A percentile compares a stretch with the other conserved stretches of the same genome.
phyloP scores from a whole-genome alignment of 2,888 invertebrate species.

The Agonopterix arenella region DNA sequence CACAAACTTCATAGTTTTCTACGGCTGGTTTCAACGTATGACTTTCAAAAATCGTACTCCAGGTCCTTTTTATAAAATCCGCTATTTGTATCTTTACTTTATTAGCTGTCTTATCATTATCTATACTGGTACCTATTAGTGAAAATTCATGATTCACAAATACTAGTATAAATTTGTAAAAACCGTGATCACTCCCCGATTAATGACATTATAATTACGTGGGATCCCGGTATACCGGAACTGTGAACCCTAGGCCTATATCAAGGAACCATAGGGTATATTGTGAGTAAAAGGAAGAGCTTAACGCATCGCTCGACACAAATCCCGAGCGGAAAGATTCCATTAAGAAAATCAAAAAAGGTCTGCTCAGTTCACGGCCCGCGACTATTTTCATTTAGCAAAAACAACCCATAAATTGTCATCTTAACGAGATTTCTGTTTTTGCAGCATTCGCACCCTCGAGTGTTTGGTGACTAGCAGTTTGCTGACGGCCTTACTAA shows the following conservation, averaged over 20 bases:
- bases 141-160: no score
- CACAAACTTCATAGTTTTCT: no score
- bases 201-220: no score
- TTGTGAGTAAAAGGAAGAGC: conserved; percentile 51
- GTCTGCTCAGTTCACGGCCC: conserved; percentile 65
- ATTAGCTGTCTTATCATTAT: no score
- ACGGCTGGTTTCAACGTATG: no score
- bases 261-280: conserved; percentile 38
- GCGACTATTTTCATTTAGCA: conserved; percentile 77
- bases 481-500: conserved; percentile 37
- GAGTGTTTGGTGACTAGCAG: conserved; percentile 49
- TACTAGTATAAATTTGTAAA: neutral
- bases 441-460: conserved; percentile 70
- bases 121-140: no score
- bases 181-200: neutral
- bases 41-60: no score
- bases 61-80: no score
- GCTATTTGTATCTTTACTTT: no score
- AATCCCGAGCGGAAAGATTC: conserved; percentile 74
- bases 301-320: conserved; percentile 64
- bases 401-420: conserved; percentile 78
- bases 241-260: conserved; percentile 28
- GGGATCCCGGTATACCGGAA: neutral
- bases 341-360: conserved; percentile 77
- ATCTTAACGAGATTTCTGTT: conserved; percentile 77